Conservation (phyloP, 2,888 invertebrate genomes). For the Latrodectus elegans region DNA sequence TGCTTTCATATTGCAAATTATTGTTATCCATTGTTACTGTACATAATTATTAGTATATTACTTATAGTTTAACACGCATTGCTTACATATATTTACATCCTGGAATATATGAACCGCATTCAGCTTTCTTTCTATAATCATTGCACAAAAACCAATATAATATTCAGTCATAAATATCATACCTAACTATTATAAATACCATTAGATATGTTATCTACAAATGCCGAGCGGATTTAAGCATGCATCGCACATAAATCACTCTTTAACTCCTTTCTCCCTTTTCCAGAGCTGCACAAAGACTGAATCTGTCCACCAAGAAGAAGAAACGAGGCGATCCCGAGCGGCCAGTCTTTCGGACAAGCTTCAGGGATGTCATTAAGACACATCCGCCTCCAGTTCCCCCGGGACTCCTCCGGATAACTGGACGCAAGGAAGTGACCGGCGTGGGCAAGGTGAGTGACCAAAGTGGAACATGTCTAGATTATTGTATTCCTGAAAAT, state of each 20-base stretch:
- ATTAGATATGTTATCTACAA: too few relatives aligned
- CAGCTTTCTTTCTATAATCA: too few relatives aligned
- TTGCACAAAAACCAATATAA: too few relatives aligned
- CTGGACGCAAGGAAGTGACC: conserved; percentile 85
- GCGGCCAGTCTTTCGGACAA: conserved; percentile 72
- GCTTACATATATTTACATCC: too few relatives aligned
- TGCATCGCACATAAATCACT: background rate
- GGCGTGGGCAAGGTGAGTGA: conserved; percentile 85
- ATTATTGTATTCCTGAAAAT: background rate
- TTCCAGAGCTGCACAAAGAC: conserved; percentile 82
- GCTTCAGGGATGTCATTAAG: conserved; percentile 83
- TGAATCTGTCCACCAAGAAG: conserved; percentile 78
- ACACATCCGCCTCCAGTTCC: conserved; percentile 86
- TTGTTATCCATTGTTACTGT: too few relatives aligned
- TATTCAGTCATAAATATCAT: too few relatives aligned
- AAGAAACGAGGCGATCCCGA: conserved; percentile 72
- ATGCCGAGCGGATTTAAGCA: background rate
- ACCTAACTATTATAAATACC: too few relatives aligned
- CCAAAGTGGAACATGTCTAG: conserved; percentile 4
- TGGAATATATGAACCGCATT: too few relatives aligned
- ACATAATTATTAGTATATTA: too few relatives aligned
- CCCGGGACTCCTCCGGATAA: conserved; percentile 83
- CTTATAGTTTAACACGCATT: too few relatives aligned
- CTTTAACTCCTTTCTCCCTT: background rate
- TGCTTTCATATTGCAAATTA: too few relatives aligned